Evolutionary conservation across 2,113 vertebrate species (phyloP), one percentile per base, ranked within the genome.

Genomic region (Hemiprocne comata): DNA sequence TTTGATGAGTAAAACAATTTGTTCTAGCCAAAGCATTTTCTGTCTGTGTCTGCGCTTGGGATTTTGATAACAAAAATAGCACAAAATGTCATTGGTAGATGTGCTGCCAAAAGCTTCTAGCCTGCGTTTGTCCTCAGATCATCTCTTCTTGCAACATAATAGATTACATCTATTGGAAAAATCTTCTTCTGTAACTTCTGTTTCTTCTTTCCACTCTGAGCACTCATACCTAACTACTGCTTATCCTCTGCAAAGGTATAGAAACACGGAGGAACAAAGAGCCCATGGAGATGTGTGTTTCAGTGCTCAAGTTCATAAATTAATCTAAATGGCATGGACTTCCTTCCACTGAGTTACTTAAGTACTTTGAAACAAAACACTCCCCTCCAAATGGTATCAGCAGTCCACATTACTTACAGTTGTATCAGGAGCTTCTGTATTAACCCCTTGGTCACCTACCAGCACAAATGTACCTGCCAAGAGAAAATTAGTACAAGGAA

Each of bases 341-440:
- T 75, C 87, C 89, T 86, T 93, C 73, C 55, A 55, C 83, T 26
- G 18, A 66, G 83, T 89, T 71, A 94, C 88, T 88, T 87, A 94
- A 90, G 91, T 31, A 36, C 91, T 80, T 57, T 85, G 95, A 97
- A 97, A 97, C 71, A 87, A 70, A 96, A 95, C 85, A 72, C 95
- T 66, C 36, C 55, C 42, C 25, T 85, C 58, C 36, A n/a, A 65
- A 28, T 0, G 31, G 31, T 94, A 82, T 96, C 94, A 80, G 78
- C 38, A 79, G 48, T 38, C 84, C 65, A 36, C 44, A 14, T 67
- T 36, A 28, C 91, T 69, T 66, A 55, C 23, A 92, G 74, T 91
- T 95, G 91, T 89, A 94, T 89, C 44, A 79, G 76, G 93, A 90
- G 86, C 94, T 78, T 71, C 76, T 3, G 1, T 17, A 14, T 96